Evolutionary conservation across 2,113 vertebrate species (phyloP), one percentile per base, ranked within the genome.

Genomic region (Triplophysa rosa): DNA sequence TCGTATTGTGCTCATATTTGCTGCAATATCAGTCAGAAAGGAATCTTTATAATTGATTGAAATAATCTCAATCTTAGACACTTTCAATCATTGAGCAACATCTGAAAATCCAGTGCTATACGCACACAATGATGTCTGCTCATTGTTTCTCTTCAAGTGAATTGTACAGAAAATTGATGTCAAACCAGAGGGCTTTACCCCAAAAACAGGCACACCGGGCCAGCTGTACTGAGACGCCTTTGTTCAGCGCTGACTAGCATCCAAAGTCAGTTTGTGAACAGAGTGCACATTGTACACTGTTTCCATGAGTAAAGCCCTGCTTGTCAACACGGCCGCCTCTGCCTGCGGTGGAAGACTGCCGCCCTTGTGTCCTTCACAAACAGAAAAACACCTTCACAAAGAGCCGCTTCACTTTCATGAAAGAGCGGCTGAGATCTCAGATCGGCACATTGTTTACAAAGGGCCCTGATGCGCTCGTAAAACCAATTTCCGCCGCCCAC

Each of bases 271-370:
- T 88, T 83, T 40, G 79, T 64, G 89, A 92, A 94, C 93, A 94
- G 91, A 92, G 93, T 89, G 84, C 81, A 87, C 91, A 93, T 93
- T 94, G 93, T 93, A 87, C 56, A 24, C 84, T 92, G 80, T 93
- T 94, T 93, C 93, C 93, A 92, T 93, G 93, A 93, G 92, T 93
- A 93, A 93, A 93, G 90, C 91, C 80, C 59, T 87, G 88, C 91
- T 81, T 92, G 92, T 93, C 92, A 93, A 92, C 91, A 92, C 87
- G 86, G 90, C 90, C 91, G 91, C 90, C 91, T 93, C 92, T 93
- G 91, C 91, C 89, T 89, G 84, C 79, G 87, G 42, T 80, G 83
- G 85, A 90, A 93, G 87, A 91, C 88, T 91, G 85, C n/a, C n/a
- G 67, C 89, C 87, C 89, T 91, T 92, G 90, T 90, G 80, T 84